phyloP scores from a whole-genome alignment of 2,888 invertebrate genomes.

The Arrhopalites spinosus region DNA sequence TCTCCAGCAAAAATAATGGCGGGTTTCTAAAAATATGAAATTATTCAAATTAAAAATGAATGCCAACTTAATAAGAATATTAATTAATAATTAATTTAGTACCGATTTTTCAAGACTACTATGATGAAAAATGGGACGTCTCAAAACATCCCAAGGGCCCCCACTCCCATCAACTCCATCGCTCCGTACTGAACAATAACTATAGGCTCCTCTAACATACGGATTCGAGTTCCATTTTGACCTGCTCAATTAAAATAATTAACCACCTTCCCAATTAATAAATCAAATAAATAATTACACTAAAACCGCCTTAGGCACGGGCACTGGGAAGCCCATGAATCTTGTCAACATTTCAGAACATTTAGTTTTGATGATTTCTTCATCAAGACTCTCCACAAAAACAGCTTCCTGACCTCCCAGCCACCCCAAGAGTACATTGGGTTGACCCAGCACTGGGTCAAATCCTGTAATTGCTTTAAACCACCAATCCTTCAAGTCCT shows the following conservation, averaged over 20 bases:
- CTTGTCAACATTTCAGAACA: conserved; percentile 63
- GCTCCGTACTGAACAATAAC: conserved; percentile 64
- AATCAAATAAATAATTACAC: conserved; percentile 59
- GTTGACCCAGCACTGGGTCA: conserved; percentile 64
- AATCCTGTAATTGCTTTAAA: conserved; percentile 68
- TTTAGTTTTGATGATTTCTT: conserved; percentile 62
- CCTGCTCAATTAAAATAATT: conserved; percentile 57
- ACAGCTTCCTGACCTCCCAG: conserved; percentile 68
- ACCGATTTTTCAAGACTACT: conserved; percentile 14
- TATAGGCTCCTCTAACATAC: conserved; percentile 66
- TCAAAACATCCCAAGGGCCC: conserved; percentile 60
- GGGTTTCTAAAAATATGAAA: conserved; percentile 59
- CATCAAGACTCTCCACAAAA: conserved; percentile 64
- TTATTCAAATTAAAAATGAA: too few relatives aligned
- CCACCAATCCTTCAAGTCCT: too few relatives aligned
- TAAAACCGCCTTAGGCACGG: conserved; percentile 61
- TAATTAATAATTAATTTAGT: background rate
- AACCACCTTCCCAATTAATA: too few relatives aligned
- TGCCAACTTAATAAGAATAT: too few relatives aligned
- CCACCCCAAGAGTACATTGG: conserved; percentile 69
- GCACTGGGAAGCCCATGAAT: conserved; percentile 63
- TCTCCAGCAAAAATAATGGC: conserved; percentile 70
- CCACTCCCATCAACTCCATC: conserved; percentile 58
- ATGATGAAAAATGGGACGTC: conserved; percentile 61
- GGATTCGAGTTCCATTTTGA: conserved; percentile 66